Base-by-base conservation (phyloP, 1,140 invertebrate species). In the Zaprionus lachaisei region DNA sequence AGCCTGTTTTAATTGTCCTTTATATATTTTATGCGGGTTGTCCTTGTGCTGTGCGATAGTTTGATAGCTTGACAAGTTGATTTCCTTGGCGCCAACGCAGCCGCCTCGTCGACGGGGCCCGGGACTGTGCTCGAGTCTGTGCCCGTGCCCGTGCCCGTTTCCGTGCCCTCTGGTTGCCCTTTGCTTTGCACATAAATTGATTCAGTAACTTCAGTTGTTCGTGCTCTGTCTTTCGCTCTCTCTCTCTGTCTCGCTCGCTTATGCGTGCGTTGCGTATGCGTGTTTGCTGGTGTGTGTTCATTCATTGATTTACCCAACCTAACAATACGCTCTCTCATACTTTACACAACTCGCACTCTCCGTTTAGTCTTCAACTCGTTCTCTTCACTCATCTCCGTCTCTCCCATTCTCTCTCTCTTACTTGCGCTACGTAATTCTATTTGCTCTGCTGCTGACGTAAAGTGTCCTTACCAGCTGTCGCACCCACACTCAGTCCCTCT, bases 1-100 rank as follows among this genome's bases (percentile, higher is more conserved):
- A 26, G 26, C 24, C 15, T 55, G 34, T 86, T 87, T 87, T 80
- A 83, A 74, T 83, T 87, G 83, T 83, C 57, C 41, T 60, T 47
- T 22, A 41, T 49, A 58, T 61, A 55, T 72, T 60, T 66, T 74
- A 62, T 44, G 56, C 69, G 47, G 68, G 51, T 31, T 83, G 77
- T 76, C 75, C 49, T 44, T 70, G 54, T 26, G 51, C 12, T 26
- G 51, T 14, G 72, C 67, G 41, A 47, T 15, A n/a, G 44, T 70
- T 83, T 83, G 80, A 51, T 58, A 63, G 66, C 63, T 78, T 79
- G 80, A 78, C 80, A 87, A 89, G 84, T 83, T 86, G 83, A 89
- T 86, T 86, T 86, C 83, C 83, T 86, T 89, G 83, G 84, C 73
- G 73, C 73, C 73, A 51, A 26, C 70, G 77, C 17, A 22, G 28